Base-by-base conservation (phyloP, 2,888 invertebrate genomes). In the Clistopyga incitator region DNA sequence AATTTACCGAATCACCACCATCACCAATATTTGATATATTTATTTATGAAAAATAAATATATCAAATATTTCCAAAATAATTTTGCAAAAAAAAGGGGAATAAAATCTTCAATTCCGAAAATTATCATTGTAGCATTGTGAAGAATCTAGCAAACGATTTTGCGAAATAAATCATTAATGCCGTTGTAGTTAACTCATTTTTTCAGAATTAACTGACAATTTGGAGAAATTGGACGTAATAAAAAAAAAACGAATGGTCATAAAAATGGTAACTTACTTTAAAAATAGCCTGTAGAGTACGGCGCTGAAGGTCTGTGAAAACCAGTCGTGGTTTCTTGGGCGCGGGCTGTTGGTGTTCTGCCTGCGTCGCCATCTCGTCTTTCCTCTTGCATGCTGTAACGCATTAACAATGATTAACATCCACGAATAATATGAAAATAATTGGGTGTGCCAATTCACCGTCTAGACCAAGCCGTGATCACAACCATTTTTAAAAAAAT, bases 231-330 rank as follows among this genome's bases (percentile, higher is more conserved):
- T 38, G 10, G 10, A 38, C 0, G 8, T 11, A 47, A 1, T n/a
- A n/a, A 47, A n/a, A 18, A 18, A 18, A 18, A 29, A 29, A 23
- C 34, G 1, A 50, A 34, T 6, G 34, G 15, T 61, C 0, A n/a
- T 3, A 50, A 50, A 50, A 67, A 42, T 25, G 25, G 23, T 20
- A 70, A 91, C 92, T 93, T 94, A 98, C 98, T 96, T 99, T 99
- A 97, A 99, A 99, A 96, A 99, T 99, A 95, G 99, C 99, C 96
- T 99, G 99, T 94, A 99, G 97, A 94, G 99, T 99, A 95, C 99
- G 97, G 94, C 99, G 97, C 95, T 99, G 99, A 93, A 99, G 98
- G 95, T 99, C 99, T 93, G 99, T 99, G 96, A 99, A 99, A 94
- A 99, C 99, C 94, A 99, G 96, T 93, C 99, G 98, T 89, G 99